Conservation (phyloP, 2,888 invertebrate species). For the Drosophila glabriapex region DNA sequence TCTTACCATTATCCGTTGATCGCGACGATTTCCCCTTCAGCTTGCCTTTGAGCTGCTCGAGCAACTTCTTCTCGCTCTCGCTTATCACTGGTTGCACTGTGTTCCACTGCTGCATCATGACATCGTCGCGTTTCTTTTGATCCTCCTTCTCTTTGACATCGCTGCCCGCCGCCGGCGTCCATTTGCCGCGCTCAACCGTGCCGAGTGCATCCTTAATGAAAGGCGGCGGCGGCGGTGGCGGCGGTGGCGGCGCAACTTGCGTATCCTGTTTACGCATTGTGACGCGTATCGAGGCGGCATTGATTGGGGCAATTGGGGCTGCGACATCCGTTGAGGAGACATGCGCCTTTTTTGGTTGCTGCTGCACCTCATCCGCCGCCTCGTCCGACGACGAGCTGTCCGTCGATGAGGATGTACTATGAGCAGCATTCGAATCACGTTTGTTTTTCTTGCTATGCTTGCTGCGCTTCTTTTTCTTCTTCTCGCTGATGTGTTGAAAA, state of each 20-base stretch:
- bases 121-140: constrained; percentile 86
- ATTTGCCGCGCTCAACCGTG: constrained; percentile 71
- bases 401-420: constrained; percentile 70
- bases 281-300: constrained; percentile 88
- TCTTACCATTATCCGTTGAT: constrained; percentile 69
- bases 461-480: constrained; percentile 86
- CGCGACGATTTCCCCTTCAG: constrained; percentile 81
- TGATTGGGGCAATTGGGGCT: constrained; percentile 7
- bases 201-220: constrained; percentile 53
- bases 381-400: constrained; percentile 75
- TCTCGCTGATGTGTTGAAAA: constrained; percentile 80
- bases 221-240: constrained; percentile 70
- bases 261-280: constrained; percentile 86
- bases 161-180: constrained; percentile 83
- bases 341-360: constrained; percentile 60
- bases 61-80: constrained; percentile 87
- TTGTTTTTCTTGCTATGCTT: constrained; percentile 86
- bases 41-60: constrained; percentile 86
- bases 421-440: constrained; percentile 36
- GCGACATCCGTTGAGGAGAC: constrained; percentile 19
- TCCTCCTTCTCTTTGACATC: constrained; percentile 64
- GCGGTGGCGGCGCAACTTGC: constrained; percentile 70
- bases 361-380: constrained; percentile 51
- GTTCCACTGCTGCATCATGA: constrained; percentile 87
- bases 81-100: constrained; percentile 87